Evolutionary conservation across 2,797 vertebrate genomes (phyloP).

Genomic region (Acropternis orthonyx): DNA sequence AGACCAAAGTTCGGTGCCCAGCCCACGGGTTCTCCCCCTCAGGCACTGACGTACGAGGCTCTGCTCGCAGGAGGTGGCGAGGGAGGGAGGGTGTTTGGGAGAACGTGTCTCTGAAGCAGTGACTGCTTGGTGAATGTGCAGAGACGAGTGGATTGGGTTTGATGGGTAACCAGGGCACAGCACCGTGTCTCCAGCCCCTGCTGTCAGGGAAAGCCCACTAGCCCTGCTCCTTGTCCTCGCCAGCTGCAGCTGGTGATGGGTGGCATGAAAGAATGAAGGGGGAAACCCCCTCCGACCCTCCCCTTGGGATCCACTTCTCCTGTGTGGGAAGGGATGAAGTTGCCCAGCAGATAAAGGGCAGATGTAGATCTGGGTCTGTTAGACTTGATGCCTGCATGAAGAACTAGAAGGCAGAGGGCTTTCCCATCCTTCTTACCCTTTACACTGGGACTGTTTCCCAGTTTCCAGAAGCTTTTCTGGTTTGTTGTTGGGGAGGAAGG

Average conservation of each 20-base stretch:
- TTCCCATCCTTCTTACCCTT: background rate
- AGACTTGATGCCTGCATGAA: background rate
- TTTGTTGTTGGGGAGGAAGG: background rate
- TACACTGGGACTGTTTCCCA: background rate
- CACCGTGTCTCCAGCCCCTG: background rate
- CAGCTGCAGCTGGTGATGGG: background rate
- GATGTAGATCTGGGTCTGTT: background rate
- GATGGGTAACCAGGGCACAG: background rate
- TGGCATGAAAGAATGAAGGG: background rate
- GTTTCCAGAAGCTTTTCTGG: background rate
- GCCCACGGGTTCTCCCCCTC: constrained; percentile 50
- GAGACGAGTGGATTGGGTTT: background rate
- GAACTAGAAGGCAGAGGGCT: background rate
- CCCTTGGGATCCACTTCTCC: background rate
- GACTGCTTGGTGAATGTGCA: background rate
- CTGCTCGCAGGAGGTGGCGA: constrained; percentile 23
- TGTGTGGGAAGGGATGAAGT: background rate
- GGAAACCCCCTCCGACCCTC: background rate
- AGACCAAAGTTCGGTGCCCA: constrained; percentile 42
- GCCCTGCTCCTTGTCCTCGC: background rate
- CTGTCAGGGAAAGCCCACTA: background rate
- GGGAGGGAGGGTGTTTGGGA: constrained; percentile 38
- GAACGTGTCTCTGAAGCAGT: constrained; percentile 7
- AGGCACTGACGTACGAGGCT: constrained; percentile 30
- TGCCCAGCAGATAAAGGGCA: background rate